Percentiles rank a stretch among this genome's conserved stretches.
These are phyloP conservation scores for Drosophila grimshawi DNA, from an alignment of 1,140 invertebrate species.

Conservation along the genomic window DNA sequence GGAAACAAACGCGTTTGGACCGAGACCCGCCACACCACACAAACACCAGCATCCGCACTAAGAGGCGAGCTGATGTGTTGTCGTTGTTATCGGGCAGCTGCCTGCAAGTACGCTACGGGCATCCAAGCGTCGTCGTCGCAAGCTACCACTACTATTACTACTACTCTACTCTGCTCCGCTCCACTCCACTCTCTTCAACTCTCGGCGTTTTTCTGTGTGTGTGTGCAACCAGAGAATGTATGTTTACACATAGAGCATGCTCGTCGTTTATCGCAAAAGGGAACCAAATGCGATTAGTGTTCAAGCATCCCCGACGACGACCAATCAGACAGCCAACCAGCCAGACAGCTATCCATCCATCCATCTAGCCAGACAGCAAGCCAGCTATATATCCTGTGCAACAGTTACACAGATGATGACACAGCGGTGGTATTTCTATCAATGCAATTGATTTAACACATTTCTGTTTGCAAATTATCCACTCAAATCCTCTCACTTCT, in stretches of 20 bases:
- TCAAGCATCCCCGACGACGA: slow-evolving; percentile 63
- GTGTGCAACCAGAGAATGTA: slow-evolving; percentile 2
- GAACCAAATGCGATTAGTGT: slow-evolving; percentile 76
- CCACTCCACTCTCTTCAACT: slow-evolving; percentile 7
- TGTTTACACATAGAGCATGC: slow-evolving; percentile 23
- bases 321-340: slow-evolving; percentile 25
- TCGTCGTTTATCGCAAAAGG: slow-evolving; percentile 70
- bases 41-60: slow-evolving; percentile 71
- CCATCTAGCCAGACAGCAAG: slow-evolving; percentile 24
- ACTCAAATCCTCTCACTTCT: slow-evolving; percentile 9
- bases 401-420: not conserved
- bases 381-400: not conserved
- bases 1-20: slow-evolving; percentile 80
- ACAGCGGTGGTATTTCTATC: slow-evolving; percentile 14
- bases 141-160: slow-evolving; percentile 21
- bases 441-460: slow-evolving; percentile 5
- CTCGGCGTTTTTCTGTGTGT: slow-evolving; percentile 36
- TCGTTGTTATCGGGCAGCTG: slow-evolving; percentile 80
- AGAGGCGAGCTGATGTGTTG: slow-evolving; percentile 76
- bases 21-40: slow-evolving; percentile 80
- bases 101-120: slow-evolving; percentile 70
- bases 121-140: slow-evolving; percentile 53
- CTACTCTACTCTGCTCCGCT: slow-evolving; percentile 12
- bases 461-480: slow-evolving; percentile 14
- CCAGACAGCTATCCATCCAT: slow-evolving; percentile 14